Conservation (phyloP, 2,113 vertebrate species). For the Ophthalmolycus amberensis region DNA sequence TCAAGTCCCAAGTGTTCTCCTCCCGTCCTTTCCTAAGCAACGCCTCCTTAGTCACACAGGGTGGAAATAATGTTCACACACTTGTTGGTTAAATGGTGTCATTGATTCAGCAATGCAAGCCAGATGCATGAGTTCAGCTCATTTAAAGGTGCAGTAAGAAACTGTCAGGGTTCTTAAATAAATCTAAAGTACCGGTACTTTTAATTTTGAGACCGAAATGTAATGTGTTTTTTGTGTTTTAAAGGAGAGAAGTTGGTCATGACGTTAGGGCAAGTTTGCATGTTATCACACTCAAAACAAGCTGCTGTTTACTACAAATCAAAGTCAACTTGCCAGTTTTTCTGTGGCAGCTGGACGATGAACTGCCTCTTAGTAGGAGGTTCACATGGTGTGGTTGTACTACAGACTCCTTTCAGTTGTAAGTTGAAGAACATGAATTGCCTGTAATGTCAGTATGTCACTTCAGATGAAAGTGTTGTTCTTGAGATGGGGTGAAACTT, state of each 20-base stretch:
- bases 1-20: conserved; percentile 52
- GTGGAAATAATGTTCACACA: conserved; percentile 50
- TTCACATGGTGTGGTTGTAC: not conserved
- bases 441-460: not conserved
- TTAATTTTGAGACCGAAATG: not conserved
- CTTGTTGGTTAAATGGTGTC: conserved; percentile 48
- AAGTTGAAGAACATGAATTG: too few relatives aligned
- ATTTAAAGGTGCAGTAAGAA: not conserved
- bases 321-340: too few relatives aligned
- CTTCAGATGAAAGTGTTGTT: not conserved
- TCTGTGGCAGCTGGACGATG: too few relatives aligned
- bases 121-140: conserved; percentile 2
- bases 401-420: too few relatives aligned
- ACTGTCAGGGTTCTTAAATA: not conserved
- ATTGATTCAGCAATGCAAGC: conserved; percentile 43
- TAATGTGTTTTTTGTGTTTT: not conserved
- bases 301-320: not conserved
- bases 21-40: conserved; percentile 39
- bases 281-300: not conserved
- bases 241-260: not conserved
- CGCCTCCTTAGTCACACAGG: conserved; percentile 36
- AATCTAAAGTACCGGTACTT: not conserved
- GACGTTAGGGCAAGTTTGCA: not conserved
- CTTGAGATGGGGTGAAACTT: not conserved
- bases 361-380: not conserved